A percentile compares a stretch with the other conserved stretches of the same genome.
phyloP scores from a whole-genome alignment of 2,888 invertebrate genomes.

The Sepiola atlantica region DNA sequence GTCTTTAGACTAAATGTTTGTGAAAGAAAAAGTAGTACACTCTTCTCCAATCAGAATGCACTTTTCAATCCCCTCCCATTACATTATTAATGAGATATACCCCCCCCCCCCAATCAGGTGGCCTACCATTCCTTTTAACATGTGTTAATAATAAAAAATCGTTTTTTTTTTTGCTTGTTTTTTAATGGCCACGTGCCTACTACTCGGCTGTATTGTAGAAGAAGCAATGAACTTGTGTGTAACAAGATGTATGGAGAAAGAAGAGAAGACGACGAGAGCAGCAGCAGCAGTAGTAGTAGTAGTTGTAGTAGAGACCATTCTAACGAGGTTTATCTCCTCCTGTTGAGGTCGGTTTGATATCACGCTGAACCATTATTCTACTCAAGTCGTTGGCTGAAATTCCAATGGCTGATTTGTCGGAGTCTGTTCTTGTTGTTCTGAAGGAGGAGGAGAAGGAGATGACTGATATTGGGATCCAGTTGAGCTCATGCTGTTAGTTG shows the following conservation, averaged over 20 bases:
- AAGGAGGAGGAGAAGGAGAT: background rate
- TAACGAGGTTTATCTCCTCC: background rate
- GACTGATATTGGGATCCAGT: background rate
- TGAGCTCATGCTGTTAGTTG: background rate
- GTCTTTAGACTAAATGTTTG: background rate
- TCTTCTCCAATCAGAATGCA: background rate
- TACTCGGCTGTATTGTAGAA: constrained; percentile 8
- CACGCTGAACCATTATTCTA: background rate
- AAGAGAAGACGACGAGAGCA: background rate
- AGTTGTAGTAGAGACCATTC: background rate
- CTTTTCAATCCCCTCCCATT: background rate
- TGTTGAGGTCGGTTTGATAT: constrained; percentile 8
- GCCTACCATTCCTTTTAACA: background rate
- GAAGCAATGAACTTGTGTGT: background rate
- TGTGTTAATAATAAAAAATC: background rate
- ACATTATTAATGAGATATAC: background rate
- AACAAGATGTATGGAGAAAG: constrained; percentile 18
- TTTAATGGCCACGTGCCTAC: background rate
- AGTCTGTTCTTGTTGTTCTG: background rate
- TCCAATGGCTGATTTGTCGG: background rate
- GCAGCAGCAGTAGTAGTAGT: no score
- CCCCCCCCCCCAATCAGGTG: background rate
- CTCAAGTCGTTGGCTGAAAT: background rate
- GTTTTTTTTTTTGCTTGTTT: no score
- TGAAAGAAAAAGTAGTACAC: constrained; percentile 9